These are phyloP conservation scores for Chaetorhynchus papuensis DNA, from an alignment of 2,113 vertebrate genomes.

Conservation along the genomic window DNA sequence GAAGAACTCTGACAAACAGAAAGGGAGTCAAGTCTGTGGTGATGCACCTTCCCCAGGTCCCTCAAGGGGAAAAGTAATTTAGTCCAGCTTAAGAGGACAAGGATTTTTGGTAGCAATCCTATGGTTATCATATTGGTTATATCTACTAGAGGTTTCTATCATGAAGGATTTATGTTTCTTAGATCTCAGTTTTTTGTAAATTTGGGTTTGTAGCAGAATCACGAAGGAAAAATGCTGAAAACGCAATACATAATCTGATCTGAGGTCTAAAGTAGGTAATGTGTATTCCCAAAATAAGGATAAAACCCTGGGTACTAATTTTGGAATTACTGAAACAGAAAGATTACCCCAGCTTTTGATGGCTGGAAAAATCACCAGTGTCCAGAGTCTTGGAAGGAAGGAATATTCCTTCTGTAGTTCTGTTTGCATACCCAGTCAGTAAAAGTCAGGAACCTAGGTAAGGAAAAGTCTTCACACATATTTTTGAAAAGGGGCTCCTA, in stretches of 20 bases:
- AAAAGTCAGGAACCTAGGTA: background rate
- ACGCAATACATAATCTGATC: accelerated
- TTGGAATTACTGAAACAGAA: background rate
- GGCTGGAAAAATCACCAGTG: background rate
- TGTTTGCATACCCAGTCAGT: background rate
- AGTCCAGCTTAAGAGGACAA: background rate
- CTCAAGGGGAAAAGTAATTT: background rate
- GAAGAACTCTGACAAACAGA: background rate
- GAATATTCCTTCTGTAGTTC: background rate
- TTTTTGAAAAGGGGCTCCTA: background rate
- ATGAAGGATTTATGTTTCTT: background rate
- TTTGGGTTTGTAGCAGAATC: background rate
- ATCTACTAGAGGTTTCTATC: background rate
- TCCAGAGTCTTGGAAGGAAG: background rate
- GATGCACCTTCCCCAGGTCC: background rate
- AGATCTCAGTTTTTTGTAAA: background rate
- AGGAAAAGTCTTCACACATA: background rate
- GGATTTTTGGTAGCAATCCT: background rate
- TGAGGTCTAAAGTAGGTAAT: background rate
- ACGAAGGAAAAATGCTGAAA: background rate
- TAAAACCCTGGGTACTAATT: background rate
- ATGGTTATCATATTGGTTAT: background rate
- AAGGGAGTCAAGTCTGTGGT: background rate
- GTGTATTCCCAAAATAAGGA: background rate
- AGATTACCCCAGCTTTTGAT: background rate